A percentile compares a stretch with the other conserved stretches of the same genome.
Evolutionary conservation across 1,140 invertebrate genomes (phyloP).

Genomic region (Euglossa dilemma): DNA sequence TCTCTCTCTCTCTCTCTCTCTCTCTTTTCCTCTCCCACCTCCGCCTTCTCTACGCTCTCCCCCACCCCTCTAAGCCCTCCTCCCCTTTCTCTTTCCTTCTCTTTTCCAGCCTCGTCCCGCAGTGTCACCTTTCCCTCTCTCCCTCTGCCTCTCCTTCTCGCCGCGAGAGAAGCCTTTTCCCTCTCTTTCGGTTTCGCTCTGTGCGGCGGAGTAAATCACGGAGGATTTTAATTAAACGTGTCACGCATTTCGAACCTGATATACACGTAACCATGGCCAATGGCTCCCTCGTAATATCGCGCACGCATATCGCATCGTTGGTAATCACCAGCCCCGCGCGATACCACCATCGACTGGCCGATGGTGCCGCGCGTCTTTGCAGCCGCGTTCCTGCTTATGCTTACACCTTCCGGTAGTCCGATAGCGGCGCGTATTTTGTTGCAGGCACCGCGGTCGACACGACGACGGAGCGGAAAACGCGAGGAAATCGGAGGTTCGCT

Average conservation of each 20-base stretch:
- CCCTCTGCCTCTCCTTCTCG: constrained; percentile 19
- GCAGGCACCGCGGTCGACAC: constrained; percentile 76
- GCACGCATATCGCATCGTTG: constrained; percentile 78
- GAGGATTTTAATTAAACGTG: constrained; percentile 80
- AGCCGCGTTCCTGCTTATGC: too few species aligned
- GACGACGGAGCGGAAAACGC: constrained; percentile 57
- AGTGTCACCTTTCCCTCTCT: constrained; percentile 18
- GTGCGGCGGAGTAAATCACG: constrained; percentile 75
- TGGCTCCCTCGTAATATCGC: constrained; percentile 73
- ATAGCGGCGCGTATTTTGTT: constrained; percentile 59
- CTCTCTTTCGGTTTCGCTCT: constrained; percentile 30
- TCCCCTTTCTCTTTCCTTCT: neutral
- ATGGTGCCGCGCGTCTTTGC: constrained; percentile 8
- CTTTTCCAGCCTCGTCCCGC: constrained; percentile 23
- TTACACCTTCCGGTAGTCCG: too few species aligned
- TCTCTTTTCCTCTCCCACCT: constrained; percentile 20
- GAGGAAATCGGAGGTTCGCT: constrained; percentile 43
- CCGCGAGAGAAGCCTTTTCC: neutral
- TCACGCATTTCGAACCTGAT: constrained; percentile 77
- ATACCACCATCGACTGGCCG: constrained; percentile 62
- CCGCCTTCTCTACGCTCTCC: neutral
- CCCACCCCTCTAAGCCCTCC: neutral
- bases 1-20: constrained; percentile 37
- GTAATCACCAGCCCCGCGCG: constrained; percentile 73
- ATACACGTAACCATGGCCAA: constrained; percentile 65